A percentile compares a stretch with the other conserved stretches of the same genome.
phyloP scores from a whole-genome alignment of 64 coral and sea anemone genomes.

The Trachythela sp. region DNA sequence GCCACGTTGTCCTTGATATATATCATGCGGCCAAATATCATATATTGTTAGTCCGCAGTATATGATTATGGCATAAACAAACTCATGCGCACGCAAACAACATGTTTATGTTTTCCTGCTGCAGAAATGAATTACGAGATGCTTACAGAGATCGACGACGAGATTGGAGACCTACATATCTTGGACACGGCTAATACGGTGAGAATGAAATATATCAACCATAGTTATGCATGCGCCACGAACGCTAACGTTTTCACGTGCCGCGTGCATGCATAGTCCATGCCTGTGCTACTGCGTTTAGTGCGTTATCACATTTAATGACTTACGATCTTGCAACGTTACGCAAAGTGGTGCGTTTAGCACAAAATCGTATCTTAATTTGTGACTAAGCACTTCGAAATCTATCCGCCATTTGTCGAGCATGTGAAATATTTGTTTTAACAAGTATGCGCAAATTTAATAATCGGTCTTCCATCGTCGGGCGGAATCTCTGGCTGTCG shows the following conservation, averaged over 20 bases:
- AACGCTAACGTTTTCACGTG: neutral
- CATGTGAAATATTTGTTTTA: neutral
- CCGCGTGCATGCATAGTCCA: neutral
- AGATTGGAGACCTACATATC: slow-evolving; percentile 22
- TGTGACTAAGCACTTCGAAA: neutral
- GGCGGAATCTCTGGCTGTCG: neutral
- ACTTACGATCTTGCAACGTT: neutral
- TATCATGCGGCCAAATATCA: too few relatives aligned
- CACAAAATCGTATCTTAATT: neutral
- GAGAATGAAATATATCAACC: neutral
- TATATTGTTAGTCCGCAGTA: too few relatives aligned
- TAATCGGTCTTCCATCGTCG: neutral
- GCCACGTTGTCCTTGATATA: too few relatives aligned
- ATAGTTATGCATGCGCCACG: neutral
- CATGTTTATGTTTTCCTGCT: neutral
- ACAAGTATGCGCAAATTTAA: neutral
- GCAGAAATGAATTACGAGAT: slow-evolving; percentile 21
- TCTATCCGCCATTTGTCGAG: neutral
- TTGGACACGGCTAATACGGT: slow-evolving; percentile 16
- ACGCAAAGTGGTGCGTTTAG: too few relatives aligned
- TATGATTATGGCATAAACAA: too few relatives aligned
- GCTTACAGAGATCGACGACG: slow-evolving; percentile 16
- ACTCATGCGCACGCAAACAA: neutral
- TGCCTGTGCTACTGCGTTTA: neutral
- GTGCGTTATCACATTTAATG: neutral